phyloP scores from a whole-genome alignment of 2,888 invertebrate genomes.

The Hirtodrosophila confusa region DNA sequence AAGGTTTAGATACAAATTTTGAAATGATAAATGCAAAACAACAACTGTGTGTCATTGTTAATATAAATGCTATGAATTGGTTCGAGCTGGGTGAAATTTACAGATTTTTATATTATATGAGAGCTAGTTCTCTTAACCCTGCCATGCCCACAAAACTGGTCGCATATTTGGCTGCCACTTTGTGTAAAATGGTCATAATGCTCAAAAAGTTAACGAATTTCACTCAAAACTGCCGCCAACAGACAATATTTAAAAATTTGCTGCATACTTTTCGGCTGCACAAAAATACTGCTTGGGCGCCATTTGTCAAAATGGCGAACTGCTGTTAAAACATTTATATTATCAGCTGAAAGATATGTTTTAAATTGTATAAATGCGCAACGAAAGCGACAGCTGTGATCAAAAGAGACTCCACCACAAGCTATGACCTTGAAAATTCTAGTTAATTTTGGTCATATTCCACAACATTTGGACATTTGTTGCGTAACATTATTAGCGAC shows the following conservation, averaged over 20 bases:
- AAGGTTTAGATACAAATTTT: constrained; percentile 84
- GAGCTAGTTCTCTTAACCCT: too few relatives aligned
- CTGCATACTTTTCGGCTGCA: constrained; percentile 22
- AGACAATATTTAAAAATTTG: background rate
- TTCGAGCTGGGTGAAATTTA: too few relatives aligned
- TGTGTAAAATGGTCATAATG: too few relatives aligned
- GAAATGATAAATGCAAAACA: constrained; percentile 81
- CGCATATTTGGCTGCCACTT: too few relatives aligned
- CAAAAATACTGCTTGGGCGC: too few relatives aligned
- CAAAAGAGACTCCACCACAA: background rate
- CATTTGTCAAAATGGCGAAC: background rate
- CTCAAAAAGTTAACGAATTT: too few relatives aligned
- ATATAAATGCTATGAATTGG: background rate
- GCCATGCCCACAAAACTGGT: too few relatives aligned
- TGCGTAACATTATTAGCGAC: background rate
- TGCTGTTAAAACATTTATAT: constrained; percentile 1
- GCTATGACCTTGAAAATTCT: constrained; percentile 27
- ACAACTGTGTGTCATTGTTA: constrained; percentile 21
- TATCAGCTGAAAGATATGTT: constrained; percentile 4
- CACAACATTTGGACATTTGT: background rate
- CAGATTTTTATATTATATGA: too few relatives aligned
- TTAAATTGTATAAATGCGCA: background rate
- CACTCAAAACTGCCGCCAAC: too few relatives aligned
- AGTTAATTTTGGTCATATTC: background rate
- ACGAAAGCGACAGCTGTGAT: background rate